A percentile compares a stretch with the other conserved stretches of the same genome.
Conservation (phyloP, 2,797 vertebrate genomes). For the Botia kubotai region DNA sequence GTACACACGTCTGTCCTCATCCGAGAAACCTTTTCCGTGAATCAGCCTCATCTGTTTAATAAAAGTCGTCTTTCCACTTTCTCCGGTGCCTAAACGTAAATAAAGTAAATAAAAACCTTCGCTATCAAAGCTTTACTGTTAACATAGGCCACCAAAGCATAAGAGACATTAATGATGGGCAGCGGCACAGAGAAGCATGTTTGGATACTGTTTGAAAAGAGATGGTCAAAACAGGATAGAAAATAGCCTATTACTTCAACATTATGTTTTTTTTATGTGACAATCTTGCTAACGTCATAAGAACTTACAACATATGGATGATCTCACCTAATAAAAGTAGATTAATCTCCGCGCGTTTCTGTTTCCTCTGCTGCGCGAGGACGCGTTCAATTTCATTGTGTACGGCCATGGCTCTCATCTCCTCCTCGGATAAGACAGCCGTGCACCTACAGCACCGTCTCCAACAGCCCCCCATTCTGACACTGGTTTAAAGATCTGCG, state of each 20-base stretch:
- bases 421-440: slow-evolving; percentile 78
- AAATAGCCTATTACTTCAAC: too few relatives aligned
- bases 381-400: slow-evolving; percentile 78
- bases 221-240: too few relatives aligned
- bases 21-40: slow-evolving; percentile 80
- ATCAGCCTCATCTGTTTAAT: slow-evolving; percentile 85
- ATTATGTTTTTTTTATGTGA: too few relatives aligned
- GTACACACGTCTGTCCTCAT: slow-evolving; percentile 78
- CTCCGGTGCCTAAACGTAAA: slow-evolving; percentile 75
- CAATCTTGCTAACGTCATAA: too few relatives aligned
- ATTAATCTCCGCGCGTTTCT: slow-evolving; percentile 76
- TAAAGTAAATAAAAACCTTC: background rate
- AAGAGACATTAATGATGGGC: too few relatives aligned
- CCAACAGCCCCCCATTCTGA: slow-evolving; percentile 65
- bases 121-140: too few relatives aligned
- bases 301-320: background rate
- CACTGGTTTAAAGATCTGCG: background rate
- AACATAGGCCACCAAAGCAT: too few relatives aligned
- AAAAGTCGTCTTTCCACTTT: slow-evolving; percentile 85
- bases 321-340: slow-evolving; percentile 80
- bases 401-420: slow-evolving; percentile 68
- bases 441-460: slow-evolving; percentile 67
- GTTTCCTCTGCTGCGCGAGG: slow-evolving; percentile 76
- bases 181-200: too few relatives aligned
- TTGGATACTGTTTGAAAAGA: too few relatives aligned